These are phyloP conservation scores for Threskiornis aethiopicus DNA, from an alignment of 2,797 vertebrate genomes.

Conservation along the genomic window DNA sequence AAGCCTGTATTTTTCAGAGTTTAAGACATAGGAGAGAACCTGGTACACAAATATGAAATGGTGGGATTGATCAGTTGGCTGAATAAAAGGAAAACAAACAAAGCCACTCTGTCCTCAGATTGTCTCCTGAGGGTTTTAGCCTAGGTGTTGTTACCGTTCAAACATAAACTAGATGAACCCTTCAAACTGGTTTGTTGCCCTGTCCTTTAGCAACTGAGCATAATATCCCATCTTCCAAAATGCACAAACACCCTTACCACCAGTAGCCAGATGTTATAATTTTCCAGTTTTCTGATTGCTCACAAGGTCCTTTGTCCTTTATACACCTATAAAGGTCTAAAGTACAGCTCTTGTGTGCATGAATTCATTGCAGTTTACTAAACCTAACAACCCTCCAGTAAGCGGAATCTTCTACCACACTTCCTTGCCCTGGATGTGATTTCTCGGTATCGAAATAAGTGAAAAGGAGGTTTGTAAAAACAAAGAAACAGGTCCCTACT, in stretches of 20 bases:
- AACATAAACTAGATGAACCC: neutral
- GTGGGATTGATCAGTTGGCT: neutral
- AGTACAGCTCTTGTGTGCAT: neutral
- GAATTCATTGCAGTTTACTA: neutral
- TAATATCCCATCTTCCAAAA: neutral
- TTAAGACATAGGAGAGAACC: neutral
- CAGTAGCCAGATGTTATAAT: neutral
- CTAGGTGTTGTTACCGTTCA: neutral
- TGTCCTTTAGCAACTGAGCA: neutral
- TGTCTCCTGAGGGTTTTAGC: neutral
- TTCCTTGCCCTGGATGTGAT: neutral
- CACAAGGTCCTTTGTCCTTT: neutral
- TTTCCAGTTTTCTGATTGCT: neutral
- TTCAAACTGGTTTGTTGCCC: neutral
- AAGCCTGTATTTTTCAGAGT: neutral
- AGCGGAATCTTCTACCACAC: neutral
- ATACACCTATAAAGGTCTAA: neutral
- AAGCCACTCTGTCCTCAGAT: neutral
- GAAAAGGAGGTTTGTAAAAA: neutral
- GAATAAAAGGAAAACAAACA: neutral
- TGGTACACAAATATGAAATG: neutral
- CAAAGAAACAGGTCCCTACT: neutral
- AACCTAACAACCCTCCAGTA: neutral
- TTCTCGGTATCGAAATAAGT: neutral
- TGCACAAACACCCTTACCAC: neutral